Conservation (phyloP, 2,888 invertebrate genomes). For the Catocala fraxini region DNA sequence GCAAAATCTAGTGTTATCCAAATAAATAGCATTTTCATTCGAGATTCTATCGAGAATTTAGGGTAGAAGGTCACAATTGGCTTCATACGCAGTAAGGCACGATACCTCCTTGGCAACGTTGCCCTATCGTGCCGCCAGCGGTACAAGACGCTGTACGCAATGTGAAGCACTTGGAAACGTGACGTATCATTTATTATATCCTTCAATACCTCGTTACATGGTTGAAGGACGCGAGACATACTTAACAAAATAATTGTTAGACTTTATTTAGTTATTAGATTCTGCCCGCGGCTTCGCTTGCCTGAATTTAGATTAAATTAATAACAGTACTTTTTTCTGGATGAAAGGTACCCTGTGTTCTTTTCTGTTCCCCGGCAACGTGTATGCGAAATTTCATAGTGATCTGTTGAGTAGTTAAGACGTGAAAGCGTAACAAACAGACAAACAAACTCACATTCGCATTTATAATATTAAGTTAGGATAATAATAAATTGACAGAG, state of each 20-base stretch:
- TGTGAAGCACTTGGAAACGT: conserved; percentile 12
- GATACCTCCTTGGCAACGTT: conserved; percentile 19
- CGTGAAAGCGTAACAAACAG: too few species aligned
- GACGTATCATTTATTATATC: conserved; percentile 20
- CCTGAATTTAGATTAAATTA: too few species aligned
- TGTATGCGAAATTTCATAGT: too few species aligned
- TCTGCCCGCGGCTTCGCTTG: too few species aligned
- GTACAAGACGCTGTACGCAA: not conserved
- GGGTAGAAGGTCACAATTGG: conserved; percentile 35
- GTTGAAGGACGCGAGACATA: conserved; percentile 13
- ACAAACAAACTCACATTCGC: too few species aligned
- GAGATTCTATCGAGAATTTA: conserved; percentile 1
- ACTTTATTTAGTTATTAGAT: conserved; percentile 7
- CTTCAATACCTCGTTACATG: conserved; percentile 24
- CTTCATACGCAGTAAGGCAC: conserved; percentile 45
- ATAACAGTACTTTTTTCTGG: too few species aligned
- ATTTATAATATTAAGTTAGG: too few species aligned
- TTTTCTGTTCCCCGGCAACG: too few species aligned
- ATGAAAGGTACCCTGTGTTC: too few species aligned
- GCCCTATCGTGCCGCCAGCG: not conserved
- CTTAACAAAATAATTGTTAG: conserved; percentile 15
- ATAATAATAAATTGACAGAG: too few species aligned
- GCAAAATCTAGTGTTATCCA: too few species aligned
- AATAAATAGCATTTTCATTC: not conserved
- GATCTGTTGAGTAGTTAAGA: too few species aligned